These are phyloP conservation scores for Psix sp. DNA, from an alignment of 1,140 invertebrate genomes.

Conservation along the genomic window DNA sequence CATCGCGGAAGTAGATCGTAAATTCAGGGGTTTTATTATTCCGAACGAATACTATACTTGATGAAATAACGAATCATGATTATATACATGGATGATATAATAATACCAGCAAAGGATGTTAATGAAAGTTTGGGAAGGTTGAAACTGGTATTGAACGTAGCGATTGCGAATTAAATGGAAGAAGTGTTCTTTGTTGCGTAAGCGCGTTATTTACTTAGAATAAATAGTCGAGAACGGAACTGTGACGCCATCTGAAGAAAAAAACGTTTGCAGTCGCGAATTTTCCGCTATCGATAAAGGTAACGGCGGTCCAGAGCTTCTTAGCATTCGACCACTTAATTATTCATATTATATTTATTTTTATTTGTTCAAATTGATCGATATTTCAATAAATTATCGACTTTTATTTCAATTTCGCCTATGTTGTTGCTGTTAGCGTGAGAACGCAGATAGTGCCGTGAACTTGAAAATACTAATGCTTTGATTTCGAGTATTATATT, in stretches of 20 bases:
- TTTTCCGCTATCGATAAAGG: conserved; percentile 5
- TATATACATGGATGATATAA: conserved; percentile 31
- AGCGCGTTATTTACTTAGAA: conserved; percentile 6
- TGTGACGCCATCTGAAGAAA: conserved; percentile 3
- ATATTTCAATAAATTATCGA: too few species aligned
- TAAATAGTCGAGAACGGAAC: conserved; percentile 15
- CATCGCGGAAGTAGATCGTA: too few species aligned
- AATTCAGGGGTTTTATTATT: too few species aligned
- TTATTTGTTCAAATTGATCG: too few species aligned
- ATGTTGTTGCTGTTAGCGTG: too few species aligned
- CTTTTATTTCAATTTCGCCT: too few species aligned
- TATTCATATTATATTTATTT: too few species aligned
- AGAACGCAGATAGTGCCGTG: too few species aligned
- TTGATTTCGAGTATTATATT: too few species aligned
- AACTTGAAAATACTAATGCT: too few species aligned
- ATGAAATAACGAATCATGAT: conserved; percentile 1
- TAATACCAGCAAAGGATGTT: conserved; percentile 7
- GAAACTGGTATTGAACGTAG: neutral
- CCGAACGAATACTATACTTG: too few species aligned
- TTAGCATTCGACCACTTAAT: too few species aligned
- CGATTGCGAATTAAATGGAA: conserved; percentile 13
- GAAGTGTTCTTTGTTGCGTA: conserved; percentile 10
- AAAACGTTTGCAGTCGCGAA: conserved; percentile 2
- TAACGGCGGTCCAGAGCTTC: conserved; percentile 12
- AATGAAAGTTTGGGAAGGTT: neutral